These are phyloP conservation scores for Sebastes ruberrimus DNA, from an alignment of 2,797 vertebrate species.

Conservation along the genomic window DNA sequence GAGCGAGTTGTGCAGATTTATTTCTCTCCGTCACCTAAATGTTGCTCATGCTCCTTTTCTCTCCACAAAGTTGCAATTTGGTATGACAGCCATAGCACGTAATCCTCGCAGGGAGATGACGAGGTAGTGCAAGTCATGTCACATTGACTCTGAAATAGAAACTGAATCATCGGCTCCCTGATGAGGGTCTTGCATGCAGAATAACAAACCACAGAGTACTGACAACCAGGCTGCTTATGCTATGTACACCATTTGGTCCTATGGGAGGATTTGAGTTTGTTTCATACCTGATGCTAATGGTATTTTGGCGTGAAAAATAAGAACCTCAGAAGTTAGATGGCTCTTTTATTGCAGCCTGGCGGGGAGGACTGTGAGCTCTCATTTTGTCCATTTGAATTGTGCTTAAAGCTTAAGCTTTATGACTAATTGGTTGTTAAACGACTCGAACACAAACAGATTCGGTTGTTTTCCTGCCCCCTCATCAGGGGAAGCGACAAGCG, in stretches of 20 bases:
- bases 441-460: constrained; percentile 38
- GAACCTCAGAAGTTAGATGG: background rate
- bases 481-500: constrained; percentile 45
- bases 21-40: constrained; percentile 25
- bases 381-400: constrained; percentile 33
- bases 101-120: constrained; percentile 33
- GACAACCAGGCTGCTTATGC: background rate
- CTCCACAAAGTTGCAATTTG: constrained; percentile 54
- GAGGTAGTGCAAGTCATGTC: constrained; percentile 50
- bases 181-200: constrained; percentile 18
- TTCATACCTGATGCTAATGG: background rate
- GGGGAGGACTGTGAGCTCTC: background rate
- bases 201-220: background rate
- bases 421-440: constrained; percentile 67
- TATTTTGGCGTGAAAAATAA: background rate
- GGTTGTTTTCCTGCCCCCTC: constrained; percentile 49
- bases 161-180: constrained; percentile 17
- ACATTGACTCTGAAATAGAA: constrained; percentile 35
- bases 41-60: constrained; percentile 31
- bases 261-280: background rate
- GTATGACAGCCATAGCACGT: constrained; percentile 48
- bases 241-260: background rate
- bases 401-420: constrained; percentile 44
- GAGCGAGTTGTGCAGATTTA: constrained; percentile 22
- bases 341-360: background rate